Percentiles rank a stretch among this genome's conserved stretches.
These are phyloP conservation scores for Drosophila prosaltans DNA, from an alignment of 1,140 invertebrate genomes.

Conservation along the genomic window DNA sequence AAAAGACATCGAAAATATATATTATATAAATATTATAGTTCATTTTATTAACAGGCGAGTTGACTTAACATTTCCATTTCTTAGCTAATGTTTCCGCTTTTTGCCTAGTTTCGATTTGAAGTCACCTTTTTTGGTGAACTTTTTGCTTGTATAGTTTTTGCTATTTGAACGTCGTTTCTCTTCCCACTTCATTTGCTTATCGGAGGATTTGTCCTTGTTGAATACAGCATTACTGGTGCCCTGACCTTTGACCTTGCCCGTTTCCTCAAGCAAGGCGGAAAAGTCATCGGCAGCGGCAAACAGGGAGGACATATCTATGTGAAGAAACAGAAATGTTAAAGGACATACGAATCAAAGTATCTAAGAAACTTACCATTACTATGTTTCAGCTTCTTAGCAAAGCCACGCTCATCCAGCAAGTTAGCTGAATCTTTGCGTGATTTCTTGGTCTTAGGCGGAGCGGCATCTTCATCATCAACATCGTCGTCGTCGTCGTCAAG, in stretches of 20 bases:
- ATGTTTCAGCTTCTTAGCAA: conserved; percentile 75
- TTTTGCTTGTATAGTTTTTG: conserved; percentile 69
- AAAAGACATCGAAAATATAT: no score
- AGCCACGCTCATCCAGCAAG: conserved; percentile 51
- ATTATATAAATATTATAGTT: neutral
- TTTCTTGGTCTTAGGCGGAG: conserved; percentile 82
- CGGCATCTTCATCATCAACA: conserved; percentile 54
- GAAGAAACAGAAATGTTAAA: conserved; percentile 6
- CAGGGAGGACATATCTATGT: conserved; percentile 84
- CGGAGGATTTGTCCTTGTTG: conserved; percentile 87
- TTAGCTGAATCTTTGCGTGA: conserved; percentile 51
- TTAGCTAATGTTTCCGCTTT: conserved; percentile 61
- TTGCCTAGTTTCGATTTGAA: conserved; percentile 47
- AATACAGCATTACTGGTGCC: conserved; percentile 86
- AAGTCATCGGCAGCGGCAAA: conserved; percentile 91
- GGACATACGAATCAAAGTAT: neutral
- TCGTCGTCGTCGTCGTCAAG: conserved; percentile 47
- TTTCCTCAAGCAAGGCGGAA: conserved; percentile 88
- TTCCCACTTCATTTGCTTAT: conserved; percentile 88
- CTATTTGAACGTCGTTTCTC: conserved; percentile 83
- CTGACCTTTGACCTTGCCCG: conserved; percentile 86
- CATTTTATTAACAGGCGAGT: conserved; percentile 8
- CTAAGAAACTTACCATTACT: conserved; percentile 55
- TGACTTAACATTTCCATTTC: neutral
- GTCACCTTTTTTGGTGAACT: conserved; percentile 21